Evolutionary conservation across 37 sponge, comb jelly and placozoan species (phyloP), one percentile per base, ranked within the genome.

Genomic region (Chondrosia reniformis): DNA sequence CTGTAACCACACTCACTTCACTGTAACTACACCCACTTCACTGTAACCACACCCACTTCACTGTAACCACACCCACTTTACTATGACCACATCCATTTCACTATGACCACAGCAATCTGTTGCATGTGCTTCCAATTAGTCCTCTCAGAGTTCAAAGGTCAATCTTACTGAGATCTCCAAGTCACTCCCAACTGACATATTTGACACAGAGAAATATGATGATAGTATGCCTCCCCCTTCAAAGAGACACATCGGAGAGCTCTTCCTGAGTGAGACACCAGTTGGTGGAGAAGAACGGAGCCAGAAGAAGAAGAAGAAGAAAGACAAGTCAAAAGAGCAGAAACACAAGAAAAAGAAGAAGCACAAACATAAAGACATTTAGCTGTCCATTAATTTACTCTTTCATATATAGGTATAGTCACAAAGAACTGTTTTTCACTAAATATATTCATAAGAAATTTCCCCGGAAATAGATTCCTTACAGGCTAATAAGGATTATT

Each of bases 251-350:
- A 1, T 25, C 22, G n/a, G 39, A n/a, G 72, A 69, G 25, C 24
- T 34, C 10, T 24, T 38, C 43, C 61, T 30, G 7, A 30, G 30
- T 13, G 30, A 25, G 61, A 59, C 30, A 7, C 28, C 61, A 59
- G 61, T 59, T 6, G 22, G 61, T 59, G 61, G 61, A 40, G 41
- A 44, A 17, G 5, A 40, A 24, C 39, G 42, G 72, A 87, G 82
- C 74, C 83, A 81, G 54, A 87, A 87, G 87, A 67, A 77, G 54
- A 73, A 81, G 55, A 81, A 81, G 64, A 54, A 19, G 24, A 75
- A 12, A 43, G 21, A 45, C 43, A 75, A 75, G 34, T 8, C 77
- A 74, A 77, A 86, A 34, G 73, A 80, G 63, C 52, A 83, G 55
- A 46, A 49, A 43, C 76, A 75, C 76, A 75, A 75, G 34, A 46